These are phyloP conservation scores for Parnassius orleans DNA, from an alignment of 2,888 invertebrate species.

Conservation along the genomic window DNA sequence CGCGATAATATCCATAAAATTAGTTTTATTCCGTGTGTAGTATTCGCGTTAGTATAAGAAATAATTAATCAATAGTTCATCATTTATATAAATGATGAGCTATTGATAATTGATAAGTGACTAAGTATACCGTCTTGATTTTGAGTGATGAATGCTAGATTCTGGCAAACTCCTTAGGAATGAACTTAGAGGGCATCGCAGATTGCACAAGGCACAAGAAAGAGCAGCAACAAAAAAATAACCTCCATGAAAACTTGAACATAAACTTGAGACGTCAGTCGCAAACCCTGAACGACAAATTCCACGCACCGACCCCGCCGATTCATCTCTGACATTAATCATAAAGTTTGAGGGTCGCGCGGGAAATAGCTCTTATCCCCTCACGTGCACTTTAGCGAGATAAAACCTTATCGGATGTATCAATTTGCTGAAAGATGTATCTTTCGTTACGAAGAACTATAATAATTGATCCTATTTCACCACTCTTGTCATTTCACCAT, in stretches of 20 bases:
- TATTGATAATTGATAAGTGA: too few species aligned
- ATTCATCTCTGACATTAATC: conserved; percentile 24
- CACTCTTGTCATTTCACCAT: too few species aligned
- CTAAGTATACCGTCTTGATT: too few species aligned
- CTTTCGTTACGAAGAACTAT: too few species aligned
- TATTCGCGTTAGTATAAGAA: too few species aligned
- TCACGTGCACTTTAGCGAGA: conserved; percentile 4
- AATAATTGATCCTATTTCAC: too few species aligned
- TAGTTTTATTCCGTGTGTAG: too few species aligned
- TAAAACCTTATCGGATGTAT: conserved; percentile 17
- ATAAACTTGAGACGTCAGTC: conserved; percentile 5
- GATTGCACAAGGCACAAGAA: background rate
- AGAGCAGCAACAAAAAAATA: conserved; percentile 8
- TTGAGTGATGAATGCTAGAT: too few species aligned
- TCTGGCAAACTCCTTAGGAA: background rate
- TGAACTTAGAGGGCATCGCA: background rate
- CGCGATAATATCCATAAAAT: too few species aligned
- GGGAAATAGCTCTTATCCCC: conserved; percentile 1
- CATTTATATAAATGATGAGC: too few species aligned
- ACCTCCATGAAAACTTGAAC: conserved; percentile 3
- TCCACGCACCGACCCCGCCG: background rate
- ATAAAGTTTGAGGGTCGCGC: conserved; percentile 16
- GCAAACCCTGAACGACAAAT: conserved; percentile 10
- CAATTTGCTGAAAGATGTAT: conserved; percentile 5
- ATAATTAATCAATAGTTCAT: too few species aligned